phyloP scores from a whole-genome alignment of 2,888 invertebrate genomes.

The Melinaea menophilus region DNA sequence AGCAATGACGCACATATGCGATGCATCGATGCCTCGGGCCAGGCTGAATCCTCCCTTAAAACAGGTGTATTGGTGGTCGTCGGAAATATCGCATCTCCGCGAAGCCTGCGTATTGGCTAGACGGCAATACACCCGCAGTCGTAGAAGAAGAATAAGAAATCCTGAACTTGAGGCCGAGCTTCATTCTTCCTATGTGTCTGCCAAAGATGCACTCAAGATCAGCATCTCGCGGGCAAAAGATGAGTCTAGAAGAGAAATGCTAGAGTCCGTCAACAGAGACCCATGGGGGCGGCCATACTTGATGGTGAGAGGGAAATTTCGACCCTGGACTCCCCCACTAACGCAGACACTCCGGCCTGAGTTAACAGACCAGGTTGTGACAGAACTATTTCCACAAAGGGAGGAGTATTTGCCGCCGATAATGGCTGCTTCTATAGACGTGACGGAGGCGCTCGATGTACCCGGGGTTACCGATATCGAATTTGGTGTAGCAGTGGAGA shows the following conservation, averaged over 20 bases:
- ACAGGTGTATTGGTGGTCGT: slow-evolving; percentile 25
- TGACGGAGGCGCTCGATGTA: no score
- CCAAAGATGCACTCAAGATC: slow-evolving; percentile 6
- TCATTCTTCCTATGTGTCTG: slow-evolving; percentile 9
- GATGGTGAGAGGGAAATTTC: slow-evolving; percentile 8
- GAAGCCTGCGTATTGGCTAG: slow-evolving; percentile 9
- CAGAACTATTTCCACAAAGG: no score
- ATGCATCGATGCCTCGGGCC: slow-evolving; percentile 19
- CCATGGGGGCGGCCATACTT: slow-evolving; percentile 19
- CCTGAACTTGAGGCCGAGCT: slow-evolving; percentile 1
- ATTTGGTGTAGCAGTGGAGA: not conserved
- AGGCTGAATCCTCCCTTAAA: not conserved
- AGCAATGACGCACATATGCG: slow-evolving; percentile 23
- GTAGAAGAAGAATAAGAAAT: slow-evolving; percentile 5
- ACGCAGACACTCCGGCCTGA: slow-evolving; percentile 10
- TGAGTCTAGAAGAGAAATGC: slow-evolving; percentile 5
- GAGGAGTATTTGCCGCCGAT: no score
- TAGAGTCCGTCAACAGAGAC: slow-evolving; percentile 11
- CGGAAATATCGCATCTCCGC: slow-evolving; percentile 16
- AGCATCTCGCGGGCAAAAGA: slow-evolving; percentile 17
- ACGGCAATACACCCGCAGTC: slow-evolving; percentile 17
- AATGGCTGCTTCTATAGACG: no score
- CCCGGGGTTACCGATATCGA: not conserved
- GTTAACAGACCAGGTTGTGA: slow-evolving; percentile 5
- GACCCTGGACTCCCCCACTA: slow-evolving; percentile 12